Percentiles rank a stretch among this genome's conserved stretches.
Conservation (phyloP, 2,113 vertebrate genomes). For the Rhabdomys dilectus region DNA sequence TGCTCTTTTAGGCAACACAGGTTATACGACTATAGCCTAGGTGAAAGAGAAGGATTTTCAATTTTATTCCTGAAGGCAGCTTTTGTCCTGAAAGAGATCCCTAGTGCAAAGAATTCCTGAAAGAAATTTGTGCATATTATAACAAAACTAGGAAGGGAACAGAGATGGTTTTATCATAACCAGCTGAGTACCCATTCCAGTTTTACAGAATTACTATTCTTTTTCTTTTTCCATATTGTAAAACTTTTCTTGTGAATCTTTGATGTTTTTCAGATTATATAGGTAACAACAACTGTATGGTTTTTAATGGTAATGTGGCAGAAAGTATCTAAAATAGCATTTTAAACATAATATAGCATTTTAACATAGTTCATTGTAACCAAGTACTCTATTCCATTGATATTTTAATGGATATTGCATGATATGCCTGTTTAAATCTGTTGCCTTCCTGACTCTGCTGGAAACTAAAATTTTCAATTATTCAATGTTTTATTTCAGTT, state of each 20-base stretch:
- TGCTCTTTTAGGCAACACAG: not conserved
- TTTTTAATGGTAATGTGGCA: not conserved
- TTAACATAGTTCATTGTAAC: not conserved
- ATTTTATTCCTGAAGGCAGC: not conserved
- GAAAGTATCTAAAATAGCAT: no score
- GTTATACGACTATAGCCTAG: not conserved
- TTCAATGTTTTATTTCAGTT: not conserved
- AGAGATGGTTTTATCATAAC: not conserved
- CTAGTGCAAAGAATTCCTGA: not conserved
- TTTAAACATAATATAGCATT: not conserved
- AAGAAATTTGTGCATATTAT: not conserved
- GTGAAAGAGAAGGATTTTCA: not conserved
- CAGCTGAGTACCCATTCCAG: not conserved
- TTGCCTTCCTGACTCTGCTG: not conserved
- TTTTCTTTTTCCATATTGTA: not conserved
- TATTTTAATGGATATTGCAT: not conserved
- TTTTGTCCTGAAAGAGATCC: not conserved
- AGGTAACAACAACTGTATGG: not conserved
- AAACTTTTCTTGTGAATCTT: not conserved
- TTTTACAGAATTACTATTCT: not conserved
- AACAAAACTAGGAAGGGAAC: not conserved
- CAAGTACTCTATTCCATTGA: not conserved
- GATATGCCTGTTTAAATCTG: not conserved
- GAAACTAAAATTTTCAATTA: constrained; percentile 16
- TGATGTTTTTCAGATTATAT: not conserved